Evolutionary conservation across 2,888 invertebrate species (phyloP).

Genomic region (Pediacus dermestoides): DNA sequence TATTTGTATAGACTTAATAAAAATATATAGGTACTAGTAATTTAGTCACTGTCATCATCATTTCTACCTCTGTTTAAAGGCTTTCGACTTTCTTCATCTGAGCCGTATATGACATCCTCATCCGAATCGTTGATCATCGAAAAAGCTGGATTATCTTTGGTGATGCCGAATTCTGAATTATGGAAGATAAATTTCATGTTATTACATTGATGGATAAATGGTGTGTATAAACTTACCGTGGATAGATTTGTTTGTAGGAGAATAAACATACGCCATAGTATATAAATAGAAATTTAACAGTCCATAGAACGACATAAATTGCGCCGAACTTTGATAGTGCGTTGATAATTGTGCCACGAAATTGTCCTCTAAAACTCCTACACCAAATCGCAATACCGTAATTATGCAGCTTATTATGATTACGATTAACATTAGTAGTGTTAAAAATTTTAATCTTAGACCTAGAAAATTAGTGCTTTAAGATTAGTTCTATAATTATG

Average conservation of each 20-base stretch:
- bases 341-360: conserved; percentile 86
- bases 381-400: conserved; percentile 80
- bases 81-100: conserved; percentile 81
- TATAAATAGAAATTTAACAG: conserved; percentile 91
- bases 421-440: conserved; percentile 79
- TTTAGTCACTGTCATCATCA: conserved; percentile 70
- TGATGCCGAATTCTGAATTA: conserved; percentile 78
- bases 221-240: conserved; percentile 81
- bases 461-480: conserved; percentile 58
- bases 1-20: no score
- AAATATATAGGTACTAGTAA: no score
- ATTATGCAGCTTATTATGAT: conserved; percentile 70
- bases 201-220: no score
- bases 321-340: conserved; percentile 86
- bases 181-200: no score
- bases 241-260: conserved; percentile 73
- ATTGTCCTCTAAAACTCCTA: conserved; percentile 87
- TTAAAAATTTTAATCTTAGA: conserved; percentile 86
- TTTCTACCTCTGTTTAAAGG: conserved; percentile 71
- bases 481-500: conserved; percentile 11
- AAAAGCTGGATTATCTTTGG: conserved; percentile 96
- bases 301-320: conserved; percentile 94
- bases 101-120: conserved; percentile 93
- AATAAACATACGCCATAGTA: conserved; percentile 91
- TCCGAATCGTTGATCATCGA: conserved; percentile 99